These are phyloP conservation scores for Anolis carolinensis DNA, from an alignment of 2,113 vertebrate genomes.

Conservation along the genomic window DNA sequence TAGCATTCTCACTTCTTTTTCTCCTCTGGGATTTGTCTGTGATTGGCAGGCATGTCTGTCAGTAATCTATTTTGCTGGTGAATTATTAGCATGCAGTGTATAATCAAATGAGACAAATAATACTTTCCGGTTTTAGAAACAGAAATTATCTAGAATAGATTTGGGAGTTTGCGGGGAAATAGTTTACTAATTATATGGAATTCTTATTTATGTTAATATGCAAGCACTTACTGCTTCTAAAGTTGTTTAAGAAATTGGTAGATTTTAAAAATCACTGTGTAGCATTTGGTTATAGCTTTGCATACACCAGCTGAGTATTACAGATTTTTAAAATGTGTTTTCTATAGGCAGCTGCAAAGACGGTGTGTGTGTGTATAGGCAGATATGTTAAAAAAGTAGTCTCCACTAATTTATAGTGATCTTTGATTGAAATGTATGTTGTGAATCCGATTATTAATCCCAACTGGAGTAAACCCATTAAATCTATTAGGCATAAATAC, in stretches of 20 bases:
- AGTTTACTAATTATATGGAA: slow-evolving; percentile 18
- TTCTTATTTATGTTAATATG: slow-evolving; percentile 10
- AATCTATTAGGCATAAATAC: no score
- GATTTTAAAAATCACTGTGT: background rate
- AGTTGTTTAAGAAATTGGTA: background rate
- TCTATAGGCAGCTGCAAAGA: background rate
- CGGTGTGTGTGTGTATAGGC: background rate
- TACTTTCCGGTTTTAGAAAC: slow-evolving; percentile 16
- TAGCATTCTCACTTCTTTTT: background rate
- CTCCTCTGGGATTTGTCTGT: slow-evolving; percentile 18
- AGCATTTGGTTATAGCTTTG: background rate
- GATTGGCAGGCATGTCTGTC: slow-evolving; percentile 3
- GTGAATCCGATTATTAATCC: background rate
- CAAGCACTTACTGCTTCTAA: background rate
- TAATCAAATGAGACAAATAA: slow-evolving; percentile 18
- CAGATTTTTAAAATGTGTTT: background rate
- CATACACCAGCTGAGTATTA: background rate
- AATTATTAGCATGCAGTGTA: background rate
- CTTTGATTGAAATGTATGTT: background rate
- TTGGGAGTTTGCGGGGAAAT: slow-evolving; percentile 6
- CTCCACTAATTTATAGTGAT: background rate
- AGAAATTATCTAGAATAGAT: background rate
- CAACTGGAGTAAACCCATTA: no score
- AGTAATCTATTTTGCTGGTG: slow-evolving; percentile 7
- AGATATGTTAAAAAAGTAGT: background rate